These are phyloP conservation scores for Corythoichthys haematopterus DNA, from an alignment of 2,113 vertebrate genomes.

Conservation along the genomic window DNA sequence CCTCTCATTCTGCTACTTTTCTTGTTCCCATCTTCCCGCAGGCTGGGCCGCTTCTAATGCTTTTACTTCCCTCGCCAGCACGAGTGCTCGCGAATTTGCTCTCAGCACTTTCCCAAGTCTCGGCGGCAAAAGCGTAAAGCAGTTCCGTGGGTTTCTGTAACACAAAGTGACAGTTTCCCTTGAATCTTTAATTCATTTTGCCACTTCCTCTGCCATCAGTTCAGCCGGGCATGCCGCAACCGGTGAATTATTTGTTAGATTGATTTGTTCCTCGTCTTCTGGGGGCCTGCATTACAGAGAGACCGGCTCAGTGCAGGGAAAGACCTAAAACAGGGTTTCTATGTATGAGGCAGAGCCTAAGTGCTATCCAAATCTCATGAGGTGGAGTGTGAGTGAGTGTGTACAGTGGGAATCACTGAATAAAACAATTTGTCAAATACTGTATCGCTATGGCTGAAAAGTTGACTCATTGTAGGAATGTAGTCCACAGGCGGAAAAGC, in stretches of 20 bases:
- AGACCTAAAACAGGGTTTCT: conserved; percentile 71
- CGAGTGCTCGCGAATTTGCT: conserved; percentile 72
- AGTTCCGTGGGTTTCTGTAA: conserved; percentile 80
- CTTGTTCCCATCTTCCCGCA: conserved; percentile 27
- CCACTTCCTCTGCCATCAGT: conserved; percentile 84
- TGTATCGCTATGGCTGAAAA: not conserved
- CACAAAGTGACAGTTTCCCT: conserved; percentile 85
- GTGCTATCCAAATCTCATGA: conserved; percentile 48
- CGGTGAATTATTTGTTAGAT: conserved; percentile 85
- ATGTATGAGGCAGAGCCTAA: conserved; percentile 59
- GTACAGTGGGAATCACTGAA: conserved; percentile 1
- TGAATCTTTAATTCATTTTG: conserved; percentile 88
- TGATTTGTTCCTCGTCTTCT: conserved; percentile 71
- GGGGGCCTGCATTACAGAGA: conserved; percentile 36
- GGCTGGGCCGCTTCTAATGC: conserved; percentile 60
- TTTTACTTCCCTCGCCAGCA: conserved; percentile 58
- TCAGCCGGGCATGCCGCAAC: conserved; percentile 77
- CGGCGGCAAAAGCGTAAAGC: conserved; percentile 70
- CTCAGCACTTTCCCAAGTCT: conserved; percentile 74
- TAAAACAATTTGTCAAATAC: conserved; percentile 1
- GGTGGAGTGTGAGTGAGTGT: conserved; percentile 11
- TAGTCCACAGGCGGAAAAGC: too few relatives aligned
- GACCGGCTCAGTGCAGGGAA: conserved; percentile 39
- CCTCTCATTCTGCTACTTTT: conserved; percentile 28
- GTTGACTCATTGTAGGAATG: not conserved